Base-by-base conservation (phyloP, 2,113 vertebrate genomes). In the Chlorodrepanis virens region DNA sequence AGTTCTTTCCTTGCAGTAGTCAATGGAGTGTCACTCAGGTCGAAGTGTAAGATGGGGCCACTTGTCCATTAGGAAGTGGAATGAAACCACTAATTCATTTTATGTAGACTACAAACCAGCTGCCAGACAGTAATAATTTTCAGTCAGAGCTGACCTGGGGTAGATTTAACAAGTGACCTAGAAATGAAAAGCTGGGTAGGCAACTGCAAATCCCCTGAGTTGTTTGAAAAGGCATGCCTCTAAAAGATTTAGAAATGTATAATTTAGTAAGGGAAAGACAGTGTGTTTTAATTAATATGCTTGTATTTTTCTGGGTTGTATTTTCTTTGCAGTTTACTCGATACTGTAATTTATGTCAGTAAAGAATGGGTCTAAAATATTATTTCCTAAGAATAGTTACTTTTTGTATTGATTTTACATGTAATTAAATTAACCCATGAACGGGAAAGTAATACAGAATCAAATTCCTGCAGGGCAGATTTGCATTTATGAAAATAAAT, bases 111-210 rank as follows among this genome's bases (percentile, higher is more conserved):
- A 77, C 63, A 81, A 94, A 97, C 63, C 93, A 96, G 89, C 94
- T 96, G 95, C 95, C 83, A 89, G 95, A 90, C 91, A 94, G 94
- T 79, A 88, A 94, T 95, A 92, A 94, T 95, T 93, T 96, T 95
- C 90, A 87, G 94, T 94, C 80, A 78, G 31, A 45, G 60, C 72
- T 97, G 94, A 94, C 94, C 94, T 97, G 93, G 92, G 87, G 61
- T 95, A 94, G 82, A 78, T 95, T 96, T 95, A 95, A 94, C 94
- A 95, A 96, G 90, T 94, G 95, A 95, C 87, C 94, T 97, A 97
- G 94, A 96, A 97, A 93, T 90, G 76, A 94, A 97, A 95, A 80
- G 61, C 87, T 94, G 9, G 74, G 20, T 94, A 94, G 87, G 63
- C 95, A 95, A 85, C 91, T 90, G 89, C 87, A 96, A 96, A 94